Evolutionary conservation across 1,140 invertebrate species (phyloP), one percentile per base, ranked within the genome.

Genomic region (Aethina tumida): DNA sequence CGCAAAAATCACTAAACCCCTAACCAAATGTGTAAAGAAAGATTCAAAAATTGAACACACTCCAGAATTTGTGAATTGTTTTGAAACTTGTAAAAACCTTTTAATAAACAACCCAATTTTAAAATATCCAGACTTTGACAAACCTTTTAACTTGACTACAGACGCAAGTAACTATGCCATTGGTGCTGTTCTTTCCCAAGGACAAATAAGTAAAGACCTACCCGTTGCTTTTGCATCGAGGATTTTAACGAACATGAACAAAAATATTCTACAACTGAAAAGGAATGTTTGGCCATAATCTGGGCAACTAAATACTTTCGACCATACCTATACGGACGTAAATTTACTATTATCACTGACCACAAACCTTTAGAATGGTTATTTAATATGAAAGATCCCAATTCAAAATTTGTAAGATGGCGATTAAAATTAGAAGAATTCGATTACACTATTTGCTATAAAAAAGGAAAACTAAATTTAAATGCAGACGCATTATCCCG

Each of bases 351-450:
- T 10, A 14, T 40, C 2, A 49, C 43, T 3, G 52, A 47, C 25
- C 46, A 50, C 22, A 34, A 35, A 39, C 46, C 49, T n/a, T 21
- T 49, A 3, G 30, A 25, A 10, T 33, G 39, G 59, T 37, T 74
- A 1, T 51, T 56, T 5, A 59, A 55, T 6, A 44, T 60, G 0
- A 67, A 60, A 50, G 59, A 68, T 35, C 58, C 60, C 8, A 53
- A 43, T 1, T 57, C 50, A 16, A 43, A 60, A 42, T 40, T 71
- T 4, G 51, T 60, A 2, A 47, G 65, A 39, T 73, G 67, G 67
- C 20, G 54, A 20, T 28, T 56, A 5, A 31, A 43, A 41, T 26
- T 61, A 4, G 17, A 31, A 5, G 57, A 66, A 34, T 70, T 60
- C 47, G 47, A 65, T 14, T 66, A 59, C 45, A 33, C 58, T 29